These are phyloP conservation scores for Lophotis ruficrista DNA, from an alignment of 2,113 vertebrate species.

Conservation along the genomic window DNA sequence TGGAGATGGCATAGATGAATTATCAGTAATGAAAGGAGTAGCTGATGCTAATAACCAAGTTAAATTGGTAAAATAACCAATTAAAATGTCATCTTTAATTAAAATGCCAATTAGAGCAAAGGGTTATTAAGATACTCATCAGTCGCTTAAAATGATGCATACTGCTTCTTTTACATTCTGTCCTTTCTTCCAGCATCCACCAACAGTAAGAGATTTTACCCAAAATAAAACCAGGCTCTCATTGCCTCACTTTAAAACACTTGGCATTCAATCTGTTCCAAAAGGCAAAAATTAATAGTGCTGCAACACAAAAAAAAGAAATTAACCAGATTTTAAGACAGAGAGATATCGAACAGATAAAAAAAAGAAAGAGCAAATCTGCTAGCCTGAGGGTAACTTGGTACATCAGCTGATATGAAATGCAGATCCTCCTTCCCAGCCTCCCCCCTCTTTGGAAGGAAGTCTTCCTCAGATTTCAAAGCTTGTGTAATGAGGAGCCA, in stretches of 20 bases:
- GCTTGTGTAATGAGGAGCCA: background rate
- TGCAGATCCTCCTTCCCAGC: background rate
- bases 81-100: conserved; percentile 50
- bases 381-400: background rate
- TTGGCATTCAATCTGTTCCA: background rate
- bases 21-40: background rate
- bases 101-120: conserved; percentile 33
- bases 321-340: background rate
- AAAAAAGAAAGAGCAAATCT: background rate
- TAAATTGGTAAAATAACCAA: conserved; percentile 41
- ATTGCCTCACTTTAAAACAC: background rate
- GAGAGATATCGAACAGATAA: background rate
- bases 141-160: background rate
- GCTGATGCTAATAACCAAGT: conserved; percentile 11
- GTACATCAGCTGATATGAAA: background rate
- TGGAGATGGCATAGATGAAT: background rate
- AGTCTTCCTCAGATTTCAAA: conserved; percentile 17
- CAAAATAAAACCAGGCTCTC: background rate
- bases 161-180: background rate
- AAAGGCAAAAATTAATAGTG: background rate
- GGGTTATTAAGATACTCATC: background rate
- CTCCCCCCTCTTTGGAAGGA: background rate
- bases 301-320: background rate
- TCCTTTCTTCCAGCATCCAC: background rate
- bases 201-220: background rate